Percentiles rank a stretch among this genome's conserved stretches.
Conservation (phyloP, 2,113 vertebrate species). For the Microtus oregoni region DNA sequence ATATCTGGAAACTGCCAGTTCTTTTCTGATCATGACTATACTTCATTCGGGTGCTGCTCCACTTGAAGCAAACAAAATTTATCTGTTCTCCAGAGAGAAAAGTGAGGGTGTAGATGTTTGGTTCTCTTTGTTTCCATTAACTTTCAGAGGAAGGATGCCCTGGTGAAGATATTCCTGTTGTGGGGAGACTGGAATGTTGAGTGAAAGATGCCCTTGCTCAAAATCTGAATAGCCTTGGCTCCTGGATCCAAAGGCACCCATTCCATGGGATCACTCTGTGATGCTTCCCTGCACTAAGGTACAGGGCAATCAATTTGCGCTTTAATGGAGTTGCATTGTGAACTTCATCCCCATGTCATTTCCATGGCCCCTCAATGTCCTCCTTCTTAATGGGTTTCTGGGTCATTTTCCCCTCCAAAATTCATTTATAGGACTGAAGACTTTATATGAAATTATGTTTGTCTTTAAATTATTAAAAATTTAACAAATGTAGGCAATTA, state of each 20-base stretch:
- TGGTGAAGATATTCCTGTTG: conserved; percentile 35
- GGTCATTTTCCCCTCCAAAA: not conserved
- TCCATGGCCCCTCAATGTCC: not conserved
- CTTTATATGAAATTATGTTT: conserved; percentile 39
- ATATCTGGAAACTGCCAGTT: conserved; percentile 54
- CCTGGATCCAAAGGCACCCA: not conserved
- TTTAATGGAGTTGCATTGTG: not conserved
- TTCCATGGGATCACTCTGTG: not conserved
- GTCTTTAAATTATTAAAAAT: conserved; percentile 52
- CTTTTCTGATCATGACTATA: conserved; percentile 56
- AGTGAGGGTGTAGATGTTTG: conserved; percentile 53
- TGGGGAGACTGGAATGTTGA: conserved; percentile 41
- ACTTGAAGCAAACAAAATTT: conserved; percentile 70
- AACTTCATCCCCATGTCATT: not conserved
- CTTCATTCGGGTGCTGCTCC: conserved; percentile 65
- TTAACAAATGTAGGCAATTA: conserved; percentile 44
- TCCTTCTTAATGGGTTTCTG: conserved; percentile 11
- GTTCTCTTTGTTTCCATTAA: conserved; percentile 73
- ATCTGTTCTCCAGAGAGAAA: conserved; percentile 71
- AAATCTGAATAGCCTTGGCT: conserved; percentile 38
- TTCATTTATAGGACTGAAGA: not conserved
- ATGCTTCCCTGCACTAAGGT: not conserved
- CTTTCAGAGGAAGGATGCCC: conserved; percentile 59
- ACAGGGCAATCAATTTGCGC: conserved; percentile 22
- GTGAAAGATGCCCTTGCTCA: not conserved